These are phyloP conservation scores for Pseudolaguvia tuberculata DNA, from an alignment of 2,113 vertebrate species.

Conservation along the genomic window DNA sequence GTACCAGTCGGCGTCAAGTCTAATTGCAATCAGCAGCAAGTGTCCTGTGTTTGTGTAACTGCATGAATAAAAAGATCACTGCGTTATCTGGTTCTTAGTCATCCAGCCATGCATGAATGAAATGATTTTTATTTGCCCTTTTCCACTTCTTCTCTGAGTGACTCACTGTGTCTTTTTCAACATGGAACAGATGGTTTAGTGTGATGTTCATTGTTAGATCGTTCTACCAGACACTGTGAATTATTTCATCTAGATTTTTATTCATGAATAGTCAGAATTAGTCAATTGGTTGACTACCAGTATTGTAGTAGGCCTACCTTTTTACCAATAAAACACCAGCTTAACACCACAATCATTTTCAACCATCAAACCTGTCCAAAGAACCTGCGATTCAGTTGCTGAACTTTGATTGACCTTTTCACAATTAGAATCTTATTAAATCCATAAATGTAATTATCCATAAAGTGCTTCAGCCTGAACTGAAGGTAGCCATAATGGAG, in stretches of 20 bases:
- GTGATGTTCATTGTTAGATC: neutral
- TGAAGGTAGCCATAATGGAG: slow-evolving; percentile 13
- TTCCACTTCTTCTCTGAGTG: neutral
- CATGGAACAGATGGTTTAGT: slow-evolving; percentile 13
- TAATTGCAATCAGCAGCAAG: slow-evolving; percentile 32
- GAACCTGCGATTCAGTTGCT: too few relatives aligned
- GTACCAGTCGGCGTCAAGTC: neutral
- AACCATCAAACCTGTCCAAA: too few relatives aligned
- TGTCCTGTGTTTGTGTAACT: neutral
- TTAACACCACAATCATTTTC: too few relatives aligned
- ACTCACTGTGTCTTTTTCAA: slow-evolving; percentile 22
- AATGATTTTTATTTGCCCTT: slow-evolving; percentile 57
- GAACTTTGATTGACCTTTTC: slow-evolving; percentile 21
- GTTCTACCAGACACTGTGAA: neutral
- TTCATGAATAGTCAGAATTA: too few relatives aligned
- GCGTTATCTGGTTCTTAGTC: slow-evolving; percentile 46
- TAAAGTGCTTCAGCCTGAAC: neutral
- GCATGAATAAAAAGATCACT: neutral
- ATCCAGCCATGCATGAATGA: slow-evolving; percentile 59
- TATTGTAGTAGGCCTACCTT: too few relatives aligned
- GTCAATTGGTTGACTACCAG: too few relatives aligned
- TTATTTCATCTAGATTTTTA: too few relatives aligned
- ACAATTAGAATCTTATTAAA: slow-evolving; percentile 12
- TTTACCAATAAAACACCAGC: too few relatives aligned
- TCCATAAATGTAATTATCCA: neutral